Base-by-base conservation (phyloP, 2,113 vertebrate species). In the Nycticorax nycticorax region DNA sequence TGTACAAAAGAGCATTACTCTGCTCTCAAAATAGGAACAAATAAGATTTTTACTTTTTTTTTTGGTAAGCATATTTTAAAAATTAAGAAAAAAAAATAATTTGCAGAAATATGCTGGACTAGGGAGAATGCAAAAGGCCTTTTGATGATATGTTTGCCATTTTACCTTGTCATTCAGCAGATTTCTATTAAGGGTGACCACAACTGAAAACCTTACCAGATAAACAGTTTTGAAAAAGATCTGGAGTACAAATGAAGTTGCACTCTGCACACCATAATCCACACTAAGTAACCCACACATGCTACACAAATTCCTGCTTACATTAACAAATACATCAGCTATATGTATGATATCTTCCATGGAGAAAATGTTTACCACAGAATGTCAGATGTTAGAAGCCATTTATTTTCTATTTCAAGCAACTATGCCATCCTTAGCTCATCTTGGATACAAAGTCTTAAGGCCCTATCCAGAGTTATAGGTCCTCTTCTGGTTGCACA, bases 381-480 rank as follows among this genome's bases (percentile, higher is more conserved):
- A 50, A 17, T 64, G 4, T 67, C 59, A 12, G 12, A 28, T 47
- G 14, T 59, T 57, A 75, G 22, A 77, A 62, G 4, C 3, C 3
- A 21, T 52, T 62, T 74, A 0, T 73, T 76, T 41, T 69, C 10
- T 17, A 12, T 78, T 84, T 72, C 41, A 73, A 37, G 9, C 3
- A 50, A 7, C 5, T 18, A 33, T 37, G 16, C 2, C 35, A 27
- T 64, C 23, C 1, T 37, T 35, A 53, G 2, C 14, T 62, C 3
- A 1, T 9, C 11, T 24, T 28, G 52, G 14, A 28, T 50, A n/a
- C 9, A 17, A 56, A 82, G 5, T 37, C 43, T 82, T 53, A 59
- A 59, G 2, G 3, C 14, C 6, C 18, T 47, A 3, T 6, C 0
- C 20, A 37, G 66, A 27, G 5, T 43, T 19, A 32, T 2, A 21